Percentiles rank a stretch among this genome's conserved stretches.
Evolutionary conservation across 2,797 vertebrate genomes (phyloP).

Genomic region (Thalassophryne amazonica): DNA sequence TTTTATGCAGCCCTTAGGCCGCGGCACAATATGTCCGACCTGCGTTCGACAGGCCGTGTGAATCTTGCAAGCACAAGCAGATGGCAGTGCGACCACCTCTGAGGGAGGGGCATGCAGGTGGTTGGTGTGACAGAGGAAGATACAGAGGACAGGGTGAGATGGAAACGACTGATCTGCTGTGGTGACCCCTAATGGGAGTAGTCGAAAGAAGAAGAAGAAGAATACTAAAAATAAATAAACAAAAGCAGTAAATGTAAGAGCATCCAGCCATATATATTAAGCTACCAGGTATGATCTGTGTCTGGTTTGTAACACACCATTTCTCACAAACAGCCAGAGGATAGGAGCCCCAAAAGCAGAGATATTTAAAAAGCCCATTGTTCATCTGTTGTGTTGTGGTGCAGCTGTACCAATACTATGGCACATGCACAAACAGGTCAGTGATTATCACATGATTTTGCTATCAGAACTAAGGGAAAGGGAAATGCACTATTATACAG

Average conservation of each 20-base stretch:
- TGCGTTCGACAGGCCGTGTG: no score
- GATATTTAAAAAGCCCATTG: constrained; percentile 33
- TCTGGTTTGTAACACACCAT: constrained; percentile 50
- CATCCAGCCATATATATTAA: constrained; percentile 10
- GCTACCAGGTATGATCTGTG: constrained; percentile 47
- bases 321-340: constrained; percentile 34
- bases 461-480: constrained; percentile 8
- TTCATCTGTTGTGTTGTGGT: constrained; percentile 32
- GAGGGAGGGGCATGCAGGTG: no score
- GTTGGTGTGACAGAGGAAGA: no score
- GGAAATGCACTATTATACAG: not conserved
- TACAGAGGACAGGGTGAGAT: no score
- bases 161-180: no score
- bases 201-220: no score
- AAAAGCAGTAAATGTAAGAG: not conserved
- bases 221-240: no score
- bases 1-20: no score
- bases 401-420: constrained; percentile 45
- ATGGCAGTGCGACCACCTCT: no score
- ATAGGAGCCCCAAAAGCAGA: constrained; percentile 20
- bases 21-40: no score
- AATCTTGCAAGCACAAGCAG: no score
- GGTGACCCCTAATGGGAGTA: no score
- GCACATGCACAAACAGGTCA: constrained; percentile 53
- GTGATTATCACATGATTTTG: constrained; percentile 21